phyloP scores from a whole-genome alignment of 2,888 invertebrate species.

The Fissipunctia ypsillon region DNA sequence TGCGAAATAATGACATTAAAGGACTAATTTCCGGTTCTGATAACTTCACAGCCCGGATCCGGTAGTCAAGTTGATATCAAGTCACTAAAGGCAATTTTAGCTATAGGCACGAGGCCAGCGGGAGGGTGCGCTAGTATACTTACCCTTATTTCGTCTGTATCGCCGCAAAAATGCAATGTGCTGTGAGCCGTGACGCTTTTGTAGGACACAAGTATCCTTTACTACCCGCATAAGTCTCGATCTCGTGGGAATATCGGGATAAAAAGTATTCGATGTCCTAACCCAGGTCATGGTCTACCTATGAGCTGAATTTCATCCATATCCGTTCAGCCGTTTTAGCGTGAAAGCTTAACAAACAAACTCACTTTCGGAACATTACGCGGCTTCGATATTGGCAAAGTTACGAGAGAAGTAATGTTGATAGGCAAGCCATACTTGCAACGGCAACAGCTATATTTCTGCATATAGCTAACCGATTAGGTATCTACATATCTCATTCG shows the following conservation, averaged over 20 bases:
- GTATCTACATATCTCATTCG: not conserved
- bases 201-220: not conserved
- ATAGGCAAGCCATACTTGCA: not conserved
- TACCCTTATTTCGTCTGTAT: not conserved
- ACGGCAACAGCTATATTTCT: not conserved
- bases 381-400: not conserved
- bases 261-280: no score
- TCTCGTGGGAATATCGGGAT: no score
- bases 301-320: no score
- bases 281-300: no score
- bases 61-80: not conserved
- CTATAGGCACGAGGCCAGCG: no score
- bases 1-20: constrained; percentile 9
- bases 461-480: not conserved
- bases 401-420: not conserved
- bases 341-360: no score
- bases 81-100: constrained; percentile 4
- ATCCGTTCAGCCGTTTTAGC: no score
- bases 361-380: no score
- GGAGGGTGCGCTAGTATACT: no score
- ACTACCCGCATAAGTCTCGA: no score
- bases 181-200: not conserved
- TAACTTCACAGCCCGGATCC: not conserved
- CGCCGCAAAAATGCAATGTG: not conserved
- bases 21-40: not conserved